Evolutionary conservation across 2,113 vertebrate genomes (phyloP).

Genomic region (Nothocercus julius): DNA sequence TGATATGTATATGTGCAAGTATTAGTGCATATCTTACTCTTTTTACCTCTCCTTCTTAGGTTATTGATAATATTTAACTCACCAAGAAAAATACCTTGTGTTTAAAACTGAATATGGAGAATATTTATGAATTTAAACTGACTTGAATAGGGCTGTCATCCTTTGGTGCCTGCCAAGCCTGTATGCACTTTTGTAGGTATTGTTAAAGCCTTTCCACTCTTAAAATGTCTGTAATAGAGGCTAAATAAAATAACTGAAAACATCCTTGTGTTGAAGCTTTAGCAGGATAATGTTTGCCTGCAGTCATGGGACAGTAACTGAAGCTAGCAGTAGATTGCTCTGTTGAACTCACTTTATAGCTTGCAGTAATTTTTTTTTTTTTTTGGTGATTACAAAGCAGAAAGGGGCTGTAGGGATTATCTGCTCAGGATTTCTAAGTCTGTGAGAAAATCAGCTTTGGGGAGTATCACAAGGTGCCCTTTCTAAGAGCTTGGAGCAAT

Average conservation of each 20-base stretch:
- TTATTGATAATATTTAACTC: background rate
- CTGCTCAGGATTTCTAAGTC: background rate
- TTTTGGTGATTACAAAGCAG: background rate
- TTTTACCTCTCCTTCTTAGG: background rate
- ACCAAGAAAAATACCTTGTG: background rate
- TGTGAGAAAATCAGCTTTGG: background rate
- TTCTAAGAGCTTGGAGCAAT: background rate
- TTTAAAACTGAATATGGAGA: background rate
- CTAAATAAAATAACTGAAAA: background rate
- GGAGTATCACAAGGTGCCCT: background rate
- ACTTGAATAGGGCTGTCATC: background rate
- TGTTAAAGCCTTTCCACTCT: fast-evolving
- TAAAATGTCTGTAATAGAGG: background rate
- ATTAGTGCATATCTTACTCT: background rate
- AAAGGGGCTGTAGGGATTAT: background rate
- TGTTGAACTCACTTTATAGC: background rate
- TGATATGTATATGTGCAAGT: background rate
- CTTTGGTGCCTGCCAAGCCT: background rate
- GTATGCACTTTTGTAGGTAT: fast-evolving
- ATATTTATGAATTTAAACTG: background rate
- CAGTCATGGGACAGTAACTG: background rate
- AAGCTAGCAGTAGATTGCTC: constrained; percentile 31
- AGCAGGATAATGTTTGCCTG: background rate
- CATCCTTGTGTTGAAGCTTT: background rate
- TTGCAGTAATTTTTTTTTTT: background rate